Evolutionary conservation across 2,888 invertebrate genomes (phyloP), one percentile per base, ranked within the genome.

Genomic region (Yponomeuta cagnagella): DNA sequence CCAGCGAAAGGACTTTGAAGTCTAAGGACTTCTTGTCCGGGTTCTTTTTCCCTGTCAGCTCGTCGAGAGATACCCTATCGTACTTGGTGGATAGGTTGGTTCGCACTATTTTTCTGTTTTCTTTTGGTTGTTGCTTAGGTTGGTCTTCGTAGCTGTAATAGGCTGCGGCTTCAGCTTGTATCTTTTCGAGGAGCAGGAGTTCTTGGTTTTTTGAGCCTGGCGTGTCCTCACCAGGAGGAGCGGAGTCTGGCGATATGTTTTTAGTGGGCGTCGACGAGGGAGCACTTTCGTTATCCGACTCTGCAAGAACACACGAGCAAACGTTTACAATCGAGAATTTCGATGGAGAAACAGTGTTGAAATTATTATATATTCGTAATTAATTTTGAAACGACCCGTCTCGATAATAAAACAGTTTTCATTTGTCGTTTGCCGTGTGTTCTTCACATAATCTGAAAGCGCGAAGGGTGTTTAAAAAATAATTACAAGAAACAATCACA

Each of bases 241-340:
- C 82, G 69, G 85, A 86, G 67, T 88, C 89, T 43, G 83, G 74
- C 74, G 88, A 85, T 72, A 82, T 84, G 71, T 82, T 82, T 79
- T 93, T 92, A 74, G 89, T 89, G 73, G 95, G 95, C 75, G 94
- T 94, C 72, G 90, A 89, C 58, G 95, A 93, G 43, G 95, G 94
- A 76, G 93, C 93, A 84, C 95, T 95, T 93, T 96, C 96, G 86
- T 93, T 95, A 93, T 96, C 95, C 80, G 96, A 95, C 89, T 96
- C 96, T 96, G 95, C 93, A 95, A 95, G 94, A 95, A 95, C 93
- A 94, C 94, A 94, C 87, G 65, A 52, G 48, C 52, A 15, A 77
- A 81, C 80, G 83, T 82, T 88, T 83, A 88, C 79, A 63, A 48
- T 69, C 64, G 64, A 31, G 23, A 30, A 31, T 15, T 1, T 83